Evolutionary conservation across 2,797 vertebrate genomes (phyloP), one percentile per base, ranked within the genome.

Genomic region (Microctenopoma stevenorrisi): DNA sequence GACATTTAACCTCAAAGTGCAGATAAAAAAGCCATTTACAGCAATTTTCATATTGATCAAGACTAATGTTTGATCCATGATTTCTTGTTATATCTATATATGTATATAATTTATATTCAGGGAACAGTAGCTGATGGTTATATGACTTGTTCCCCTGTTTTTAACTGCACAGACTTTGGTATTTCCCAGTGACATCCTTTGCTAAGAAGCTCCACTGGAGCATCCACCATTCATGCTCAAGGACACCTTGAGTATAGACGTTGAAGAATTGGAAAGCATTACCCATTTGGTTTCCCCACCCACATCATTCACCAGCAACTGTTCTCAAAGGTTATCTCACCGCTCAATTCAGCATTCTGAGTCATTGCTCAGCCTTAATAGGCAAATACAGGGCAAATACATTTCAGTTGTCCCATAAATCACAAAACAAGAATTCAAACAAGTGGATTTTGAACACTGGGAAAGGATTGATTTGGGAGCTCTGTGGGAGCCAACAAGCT

Each of bases 321-420:
- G 66, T 73, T 79, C 68, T 74, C 64, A 74, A 74, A 83, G 72
- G 81, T 84, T 76, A 66, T 80, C 68, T 64, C 52, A 10, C 47
- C 18, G 66, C 38, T 68, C 64, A 78, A 77, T 72, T 79, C 72
- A 60, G 56, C 76, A 72, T 76, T 76, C 72, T 18, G 55, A 68
- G 42, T 63, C 9, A 74, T 81, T 76, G 67, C 51, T 79, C 72
- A 72, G 7, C 18, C 42, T 26, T 74, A 75, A 76, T 76, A 67
- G 74, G 68, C 64, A 74, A 85, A 82, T 60, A 48, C 57, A 59
- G 72, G 22, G 46, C 53, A 66, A 78, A 42, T 16, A 35, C 51
- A 73, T 71, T 66, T 47, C 54, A 72, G 57, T 59, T 60, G 46
- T 47, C 25, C 38, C 51, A 74, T 87, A 68, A 85, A 86, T 79